A percentile compares a stretch with the other conserved stretches of the same genome.
Evolutionary conservation across 2,888 invertebrate species (phyloP).

Genomic region (Stenichneumon culpator): DNA sequence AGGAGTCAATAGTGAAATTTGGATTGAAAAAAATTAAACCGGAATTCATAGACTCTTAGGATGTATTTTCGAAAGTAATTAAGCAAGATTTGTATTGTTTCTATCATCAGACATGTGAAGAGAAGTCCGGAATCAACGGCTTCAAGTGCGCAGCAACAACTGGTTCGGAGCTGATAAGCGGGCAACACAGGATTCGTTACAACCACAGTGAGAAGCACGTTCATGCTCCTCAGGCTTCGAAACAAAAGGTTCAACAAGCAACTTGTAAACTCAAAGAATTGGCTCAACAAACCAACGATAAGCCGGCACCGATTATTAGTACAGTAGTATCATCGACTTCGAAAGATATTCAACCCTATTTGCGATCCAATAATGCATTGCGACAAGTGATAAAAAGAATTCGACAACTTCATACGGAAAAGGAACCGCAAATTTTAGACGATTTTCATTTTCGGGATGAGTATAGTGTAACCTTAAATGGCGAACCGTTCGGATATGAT

Average conservation of each 20-base stretch:
- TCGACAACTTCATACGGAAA: constrained; percentile 6
- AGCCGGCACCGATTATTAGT: constrained; percentile 9
- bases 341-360: constrained; percentile 14
- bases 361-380: constrained; percentile 20
- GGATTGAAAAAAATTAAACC: too few species aligned
- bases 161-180: constrained; percentile 11
- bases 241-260: constrained; percentile 15
- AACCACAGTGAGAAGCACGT: constrained; percentile 21
- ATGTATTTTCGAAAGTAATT: too few species aligned
- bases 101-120: constrained; percentile 19
- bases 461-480: constrained; percentile 20
- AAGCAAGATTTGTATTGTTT: too few species aligned
- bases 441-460: constrained; percentile 19
- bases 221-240: too few species aligned
- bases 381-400: constrained; percentile 23
- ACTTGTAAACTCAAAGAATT: constrained; percentile 13
- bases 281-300: constrained; percentile 7
- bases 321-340: constrained; percentile 14
- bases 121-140: constrained; percentile 19
- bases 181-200: constrained; percentile 17
- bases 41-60: too few species aligned
- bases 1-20: too few species aligned
- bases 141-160: constrained; percentile 22
- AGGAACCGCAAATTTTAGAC: constrained; percentile 7
- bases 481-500: constrained; percentile 34